Conservation (phyloP, 2,113 vertebrate genomes). For the Heteronetta atricapilla region DNA sequence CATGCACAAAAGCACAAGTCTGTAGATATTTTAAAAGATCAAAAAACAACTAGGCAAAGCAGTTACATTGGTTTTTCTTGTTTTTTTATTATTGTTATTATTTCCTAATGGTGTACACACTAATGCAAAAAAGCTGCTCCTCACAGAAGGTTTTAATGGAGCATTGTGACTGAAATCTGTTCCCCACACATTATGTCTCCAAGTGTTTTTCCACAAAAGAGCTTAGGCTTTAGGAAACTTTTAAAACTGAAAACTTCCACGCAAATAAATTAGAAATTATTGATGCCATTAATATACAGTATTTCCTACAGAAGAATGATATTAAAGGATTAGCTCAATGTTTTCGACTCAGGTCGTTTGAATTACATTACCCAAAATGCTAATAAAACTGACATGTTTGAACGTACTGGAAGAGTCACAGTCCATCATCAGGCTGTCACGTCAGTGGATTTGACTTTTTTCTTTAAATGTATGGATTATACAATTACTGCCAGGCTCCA, state of each 20-base stretch:
- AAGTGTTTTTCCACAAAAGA: background rate
- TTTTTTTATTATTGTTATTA: background rate
- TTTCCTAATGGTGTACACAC: background rate
- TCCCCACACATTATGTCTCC: background rate
- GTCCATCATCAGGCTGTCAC: constrained; percentile 40
- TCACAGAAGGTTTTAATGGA: background rate
- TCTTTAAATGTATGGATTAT: constrained; percentile 63
- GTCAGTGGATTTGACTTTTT: constrained; percentile 33
- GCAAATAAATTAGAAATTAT: background rate
- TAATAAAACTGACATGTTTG: constrained; percentile 63
- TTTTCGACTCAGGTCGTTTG: constrained; percentile 18
- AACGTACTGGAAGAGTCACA: constrained; percentile 62
- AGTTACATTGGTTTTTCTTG: background rate
- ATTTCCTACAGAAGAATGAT: background rate
- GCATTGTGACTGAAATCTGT: background rate
- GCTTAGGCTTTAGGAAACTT: background rate
- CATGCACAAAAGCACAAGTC: background rate
- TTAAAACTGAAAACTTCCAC: background rate
- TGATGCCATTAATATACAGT: background rate
- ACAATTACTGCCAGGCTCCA: constrained; percentile 53
- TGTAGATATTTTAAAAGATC: background rate
- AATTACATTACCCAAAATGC: constrained; percentile 58
- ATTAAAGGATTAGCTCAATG: background rate
- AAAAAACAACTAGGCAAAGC: background rate
- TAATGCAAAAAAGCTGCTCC: background rate